Conservation (phyloP, 2,113 vertebrate species). For the Tachysurus vachellii region DNA sequence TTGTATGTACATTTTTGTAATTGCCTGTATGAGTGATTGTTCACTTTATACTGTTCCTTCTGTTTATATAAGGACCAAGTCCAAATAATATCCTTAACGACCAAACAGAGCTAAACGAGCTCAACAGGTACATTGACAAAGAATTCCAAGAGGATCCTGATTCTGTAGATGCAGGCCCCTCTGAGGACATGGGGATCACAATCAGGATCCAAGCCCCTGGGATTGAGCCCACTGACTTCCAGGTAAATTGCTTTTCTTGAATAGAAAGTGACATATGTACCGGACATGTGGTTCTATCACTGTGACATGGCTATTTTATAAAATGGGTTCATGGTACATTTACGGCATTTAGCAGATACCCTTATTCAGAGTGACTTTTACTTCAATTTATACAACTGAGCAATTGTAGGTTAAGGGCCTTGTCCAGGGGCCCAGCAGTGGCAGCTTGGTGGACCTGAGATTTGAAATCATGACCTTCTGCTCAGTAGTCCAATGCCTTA, state of each 20-base stretch:
- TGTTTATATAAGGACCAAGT: constrained; percentile 1
- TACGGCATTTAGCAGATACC: no score
- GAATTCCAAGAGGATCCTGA: constrained; percentile 72
- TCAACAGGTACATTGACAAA: constrained; percentile 58
- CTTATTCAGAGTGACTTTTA: no score
- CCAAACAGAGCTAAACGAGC: constrained; percentile 22
- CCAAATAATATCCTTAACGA: neutral
- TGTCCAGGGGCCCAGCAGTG: no score
- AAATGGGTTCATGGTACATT: neutral
- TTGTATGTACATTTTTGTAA: no score
- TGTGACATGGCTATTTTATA: neutral
- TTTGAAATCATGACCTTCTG: no score
- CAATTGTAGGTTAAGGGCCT: no score
- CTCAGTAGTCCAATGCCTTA: no score
- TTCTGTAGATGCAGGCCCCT: constrained; percentile 83
- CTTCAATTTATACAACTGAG: no score
- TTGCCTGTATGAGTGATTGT: neutral
- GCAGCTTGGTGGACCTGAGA: no score
- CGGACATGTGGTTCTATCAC: neutral
- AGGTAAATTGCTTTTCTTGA: constrained; percentile 70
- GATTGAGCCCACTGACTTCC: constrained; percentile 86
- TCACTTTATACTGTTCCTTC: constrained; percentile 12
- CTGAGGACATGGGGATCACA: constrained; percentile 84
- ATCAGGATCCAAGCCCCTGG: constrained; percentile 88
- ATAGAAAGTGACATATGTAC: neutral